These are phyloP conservation scores for Lepidocyrtinus sp. DNA, from an alignment of 2,888 invertebrate species.

Conservation along the genomic window DNA sequence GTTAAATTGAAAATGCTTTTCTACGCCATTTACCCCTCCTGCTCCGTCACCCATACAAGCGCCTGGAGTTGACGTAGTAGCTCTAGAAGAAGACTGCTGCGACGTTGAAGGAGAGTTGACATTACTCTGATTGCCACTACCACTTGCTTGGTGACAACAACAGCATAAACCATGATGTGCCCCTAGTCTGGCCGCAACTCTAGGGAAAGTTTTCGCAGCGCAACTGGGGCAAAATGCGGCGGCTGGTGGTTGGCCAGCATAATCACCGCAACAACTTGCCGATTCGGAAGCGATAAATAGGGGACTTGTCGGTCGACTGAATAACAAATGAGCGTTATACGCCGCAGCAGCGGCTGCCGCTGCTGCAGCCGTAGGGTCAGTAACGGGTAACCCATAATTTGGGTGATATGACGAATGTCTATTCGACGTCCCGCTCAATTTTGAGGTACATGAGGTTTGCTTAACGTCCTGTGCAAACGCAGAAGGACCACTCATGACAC, in stretches of 20 bases:
- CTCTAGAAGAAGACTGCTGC: conserved; percentile 23
- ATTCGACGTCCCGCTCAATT: conserved; percentile 48
- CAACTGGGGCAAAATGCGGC: conserved; percentile 55
- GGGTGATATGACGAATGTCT: conserved; percentile 70
- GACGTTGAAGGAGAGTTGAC: conserved; percentile 6
- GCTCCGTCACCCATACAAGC: conserved; percentile 33
- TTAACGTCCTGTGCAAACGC: conserved; percentile 13
- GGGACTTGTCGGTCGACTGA: conserved; percentile 68
- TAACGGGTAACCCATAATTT: conserved; percentile 46
- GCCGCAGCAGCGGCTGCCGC: conserved; percentile 62
- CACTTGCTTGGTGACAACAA: conserved; percentile 60
- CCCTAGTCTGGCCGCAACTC: conserved; percentile 56
- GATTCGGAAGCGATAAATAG: conserved; percentile 54
- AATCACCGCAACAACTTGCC: conserved; percentile 59
- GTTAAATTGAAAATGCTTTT: too few relatives aligned
- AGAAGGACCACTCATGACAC: neutral
- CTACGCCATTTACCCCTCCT: conserved; percentile 60
- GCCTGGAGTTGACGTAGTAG: conserved; percentile 30
- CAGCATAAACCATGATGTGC: conserved; percentile 61
- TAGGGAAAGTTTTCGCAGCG: conserved; percentile 67
- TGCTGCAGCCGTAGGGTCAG: conserved; percentile 59
- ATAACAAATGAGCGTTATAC: conserved; percentile 62
- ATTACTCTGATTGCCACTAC: conserved; percentile 1
- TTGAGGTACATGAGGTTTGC: conserved; percentile 31
- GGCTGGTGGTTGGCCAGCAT: conserved; percentile 29